Evolutionary conservation across 2,797 vertebrate genomes (phyloP).

Genomic region (Allobates femoralis): DNA sequence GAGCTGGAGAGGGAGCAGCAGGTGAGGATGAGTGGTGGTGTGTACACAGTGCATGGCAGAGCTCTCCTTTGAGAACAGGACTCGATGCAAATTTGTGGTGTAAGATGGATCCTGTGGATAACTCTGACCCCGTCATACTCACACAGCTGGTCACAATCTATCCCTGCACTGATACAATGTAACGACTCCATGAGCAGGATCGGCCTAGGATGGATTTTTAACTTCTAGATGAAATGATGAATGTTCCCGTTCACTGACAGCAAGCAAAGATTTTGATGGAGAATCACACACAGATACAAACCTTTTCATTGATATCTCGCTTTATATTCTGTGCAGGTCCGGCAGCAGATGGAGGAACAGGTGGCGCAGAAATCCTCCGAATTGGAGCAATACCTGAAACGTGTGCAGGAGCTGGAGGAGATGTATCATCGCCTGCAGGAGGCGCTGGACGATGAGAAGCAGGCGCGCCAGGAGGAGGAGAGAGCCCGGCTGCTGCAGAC

Average conservation of each 20-base stretch:
- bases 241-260: neutral
- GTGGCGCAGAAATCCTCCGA: constrained; percentile 94
- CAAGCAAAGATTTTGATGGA: neutral
- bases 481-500: constrained; percentile 88
- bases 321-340: constrained; percentile 78
- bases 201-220: neutral
- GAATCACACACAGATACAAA: too few species aligned
- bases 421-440: constrained; percentile 92
- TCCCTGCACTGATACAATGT: too few species aligned
- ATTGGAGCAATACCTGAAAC: constrained; percentile 92
- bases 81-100: too few species aligned
- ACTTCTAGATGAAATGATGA: neutral
- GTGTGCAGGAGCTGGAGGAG: constrained; percentile 90
- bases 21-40: constrained; percentile 70
- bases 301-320: neutral
- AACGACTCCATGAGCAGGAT: neutral
- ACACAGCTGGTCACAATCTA: too few species aligned
- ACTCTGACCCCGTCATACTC: too few species aligned
- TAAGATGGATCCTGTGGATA: too few species aligned
- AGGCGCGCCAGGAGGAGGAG: constrained; percentile 93
- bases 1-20: constrained; percentile 94
- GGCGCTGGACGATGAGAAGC: constrained; percentile 90
- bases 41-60: too few species aligned
- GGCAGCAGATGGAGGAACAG: constrained; percentile 93
- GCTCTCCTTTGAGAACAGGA: too few species aligned